phyloP scores from a whole-genome alignment of 64 coral and sea anemone genomes.

The Exaiptasia diaphana region DNA sequence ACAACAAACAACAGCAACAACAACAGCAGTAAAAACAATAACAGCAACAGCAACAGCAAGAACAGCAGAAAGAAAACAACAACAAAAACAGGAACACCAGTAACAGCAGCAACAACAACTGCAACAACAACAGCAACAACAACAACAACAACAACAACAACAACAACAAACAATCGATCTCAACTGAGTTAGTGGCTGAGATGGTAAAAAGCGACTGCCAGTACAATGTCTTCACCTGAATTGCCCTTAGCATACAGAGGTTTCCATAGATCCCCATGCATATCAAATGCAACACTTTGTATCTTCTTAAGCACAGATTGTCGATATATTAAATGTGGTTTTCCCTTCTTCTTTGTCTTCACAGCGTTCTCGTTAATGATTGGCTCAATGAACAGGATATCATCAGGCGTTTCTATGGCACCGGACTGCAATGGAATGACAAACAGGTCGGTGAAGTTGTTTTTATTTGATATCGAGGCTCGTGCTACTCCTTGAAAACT shows the following conservation, averaged over 20 bases:
- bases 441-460: neutral
- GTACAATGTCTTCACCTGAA: no score
- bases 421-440: slow-evolving; percentile 41
- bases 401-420: slow-evolving; percentile 57
- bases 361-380: slow-evolving; percentile 46
- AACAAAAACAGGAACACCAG: no score
- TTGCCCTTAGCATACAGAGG: neutral
- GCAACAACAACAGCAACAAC: no score
- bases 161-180: no score
- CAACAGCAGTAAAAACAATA: no score
- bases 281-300: neutral
- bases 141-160: no score
- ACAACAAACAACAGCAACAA: no score
- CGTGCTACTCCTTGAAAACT: neutral
- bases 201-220: no score
- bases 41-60: no score
- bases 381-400: slow-evolving; percentile 70
- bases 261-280: neutral
- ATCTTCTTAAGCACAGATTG: slow-evolving; percentile 21
- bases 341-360: neutral
- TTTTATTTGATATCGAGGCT: neutral
- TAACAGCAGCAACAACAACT: no score
- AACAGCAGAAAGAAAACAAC: no score
- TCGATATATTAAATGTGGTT: slow-evolving; percentile 61
- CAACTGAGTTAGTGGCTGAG: no score